These are phyloP conservation scores for Adrianichthys oophorus DNA, from an alignment of 2,797 vertebrate species.

Conservation along the genomic window DNA sequence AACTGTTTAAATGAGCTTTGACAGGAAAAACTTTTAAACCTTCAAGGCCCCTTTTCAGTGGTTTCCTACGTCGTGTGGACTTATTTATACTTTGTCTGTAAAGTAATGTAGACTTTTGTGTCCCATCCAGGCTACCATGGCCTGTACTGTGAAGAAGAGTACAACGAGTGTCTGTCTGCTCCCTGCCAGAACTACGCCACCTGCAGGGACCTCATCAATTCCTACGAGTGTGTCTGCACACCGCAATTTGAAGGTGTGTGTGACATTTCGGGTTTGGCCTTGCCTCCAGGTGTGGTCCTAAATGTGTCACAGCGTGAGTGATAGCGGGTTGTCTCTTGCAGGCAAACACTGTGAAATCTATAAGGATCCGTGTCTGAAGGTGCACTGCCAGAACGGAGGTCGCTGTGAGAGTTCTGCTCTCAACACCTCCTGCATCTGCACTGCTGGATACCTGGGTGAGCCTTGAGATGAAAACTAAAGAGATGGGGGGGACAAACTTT, in stretches of 20 bases:
- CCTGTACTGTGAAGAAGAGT: constrained; percentile 96
- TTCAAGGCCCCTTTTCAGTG: no score
- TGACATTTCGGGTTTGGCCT: not conserved
- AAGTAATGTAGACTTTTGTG: constrained; percentile 14
- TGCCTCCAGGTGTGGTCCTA: not conserved
- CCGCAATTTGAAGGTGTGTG: constrained; percentile 88
- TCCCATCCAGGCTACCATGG: constrained; percentile 89
- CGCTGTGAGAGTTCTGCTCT: constrained; percentile 86
- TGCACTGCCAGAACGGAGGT: constrained; percentile 91
- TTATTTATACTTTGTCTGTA: no score
- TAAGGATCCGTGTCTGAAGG: constrained; percentile 91
- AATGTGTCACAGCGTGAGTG: not conserved
- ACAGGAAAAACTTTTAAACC: no score
- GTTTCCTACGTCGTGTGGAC: no score
- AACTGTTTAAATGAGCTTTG: no score
- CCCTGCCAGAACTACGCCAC: constrained; percentile 95
- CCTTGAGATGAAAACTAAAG: not conserved
- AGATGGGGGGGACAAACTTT: not conserved
- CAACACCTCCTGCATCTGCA: constrained; percentile 88
- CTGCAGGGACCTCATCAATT: constrained; percentile 90
- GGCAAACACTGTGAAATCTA: constrained; percentile 93
- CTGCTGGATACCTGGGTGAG: constrained; percentile 88
- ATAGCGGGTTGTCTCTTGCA: constrained; percentile 43
- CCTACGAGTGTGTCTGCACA: constrained; percentile 91
- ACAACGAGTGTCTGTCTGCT: constrained; percentile 92